A percentile compares a stretch with the other conserved stretches of the same genome.
Evolutionary conservation across 2,888 invertebrate species (phyloP).

Genomic region (Xanthostigma xanthostigma): DNA sequence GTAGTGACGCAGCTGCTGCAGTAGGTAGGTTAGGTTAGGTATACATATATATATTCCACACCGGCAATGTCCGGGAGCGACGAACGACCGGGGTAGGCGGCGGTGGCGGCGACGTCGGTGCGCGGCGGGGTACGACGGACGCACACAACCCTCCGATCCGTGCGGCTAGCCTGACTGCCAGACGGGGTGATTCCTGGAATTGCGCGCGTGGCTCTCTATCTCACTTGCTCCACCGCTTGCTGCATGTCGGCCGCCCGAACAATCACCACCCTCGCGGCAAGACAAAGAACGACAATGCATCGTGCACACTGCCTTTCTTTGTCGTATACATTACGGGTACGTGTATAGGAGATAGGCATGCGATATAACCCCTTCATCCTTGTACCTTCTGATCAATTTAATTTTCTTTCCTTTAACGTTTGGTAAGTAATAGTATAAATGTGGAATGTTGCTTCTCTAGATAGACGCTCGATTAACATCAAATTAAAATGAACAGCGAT

Average conservation of each 20-base stretch:
- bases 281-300: slow-evolving; percentile 37
- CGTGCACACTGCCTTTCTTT: slow-evolving; percentile 31
- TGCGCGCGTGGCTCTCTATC: slow-evolving; percentile 10
- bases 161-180: background rate
- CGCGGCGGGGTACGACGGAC: slow-evolving; percentile 13
- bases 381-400: too few relatives aligned
- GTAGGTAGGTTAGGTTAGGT: too few relatives aligned
- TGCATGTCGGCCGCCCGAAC: slow-evolving; percentile 12
- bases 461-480: too few relatives aligned
- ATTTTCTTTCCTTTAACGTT: too few relatives aligned
- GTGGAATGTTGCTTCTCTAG: too few relatives aligned
- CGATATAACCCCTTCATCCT: too few relatives aligned
- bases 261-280: slow-evolving; percentile 23
- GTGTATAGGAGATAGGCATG: too few relatives aligned
- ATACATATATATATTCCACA: too few relatives aligned
- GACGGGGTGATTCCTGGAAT: background rate
- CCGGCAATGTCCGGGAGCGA: slow-evolving; percentile 13
- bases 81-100: slow-evolving; percentile 11
- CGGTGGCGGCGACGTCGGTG: slow-evolving; percentile 9
- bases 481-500: too few relatives aligned
- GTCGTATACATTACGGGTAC: too few relatives aligned
- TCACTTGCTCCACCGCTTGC: slow-evolving; percentile 10
- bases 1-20: too few relatives aligned
- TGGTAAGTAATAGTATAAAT: too few relatives aligned
- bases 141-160: slow-evolving; percentile 1